phyloP scores from a whole-genome alignment of 2,888 invertebrate genomes.

The Baronia brevicornis region DNA sequence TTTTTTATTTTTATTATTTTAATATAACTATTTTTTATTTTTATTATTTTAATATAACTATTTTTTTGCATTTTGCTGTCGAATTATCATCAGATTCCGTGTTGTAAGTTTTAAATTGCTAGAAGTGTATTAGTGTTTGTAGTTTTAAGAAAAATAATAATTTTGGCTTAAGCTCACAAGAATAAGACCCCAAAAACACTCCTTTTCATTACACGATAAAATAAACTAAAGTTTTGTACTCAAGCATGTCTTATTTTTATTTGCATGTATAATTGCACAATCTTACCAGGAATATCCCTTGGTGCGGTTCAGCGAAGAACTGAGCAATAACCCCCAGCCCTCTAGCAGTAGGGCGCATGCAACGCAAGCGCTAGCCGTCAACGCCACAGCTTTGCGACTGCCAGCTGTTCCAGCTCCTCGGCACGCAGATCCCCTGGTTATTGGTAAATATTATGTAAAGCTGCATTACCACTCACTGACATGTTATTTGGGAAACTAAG shows the following conservation, averaged over 20 bases:
- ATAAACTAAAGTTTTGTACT: too few relatives aligned
- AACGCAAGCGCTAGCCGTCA: conserved; percentile 44
- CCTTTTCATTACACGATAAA: too few relatives aligned
- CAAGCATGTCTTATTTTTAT: too few relatives aligned
- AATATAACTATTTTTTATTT: not conserved
- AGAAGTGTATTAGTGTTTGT: too few relatives aligned
- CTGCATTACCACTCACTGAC: too few relatives aligned
- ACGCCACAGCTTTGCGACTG: conserved; percentile 49
- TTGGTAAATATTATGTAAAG: conserved; percentile 36
- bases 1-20: too few relatives aligned
- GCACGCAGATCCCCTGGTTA: conserved; percentile 35
- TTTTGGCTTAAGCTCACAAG: not conserved
- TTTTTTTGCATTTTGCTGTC: too few relatives aligned
- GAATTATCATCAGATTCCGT: too few relatives aligned
- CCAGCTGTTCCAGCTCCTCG: conserved; percentile 43
- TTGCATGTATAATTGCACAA: not conserved
- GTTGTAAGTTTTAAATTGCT: too few relatives aligned
- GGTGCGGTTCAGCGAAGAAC: conserved; percentile 46
- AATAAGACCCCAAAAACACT: too few relatives aligned
- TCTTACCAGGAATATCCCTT: conserved; percentile 43
- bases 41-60: not conserved
- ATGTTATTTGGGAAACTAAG: too few relatives aligned
- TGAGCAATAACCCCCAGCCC: conserved; percentile 15
- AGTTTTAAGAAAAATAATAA: not conserved
- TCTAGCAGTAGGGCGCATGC: conserved; percentile 27